These are phyloP conservation scores for Lasioglossum oenotherae DNA, from an alignment of 2,888 invertebrate genomes.

Conservation along the genomic window DNA sequence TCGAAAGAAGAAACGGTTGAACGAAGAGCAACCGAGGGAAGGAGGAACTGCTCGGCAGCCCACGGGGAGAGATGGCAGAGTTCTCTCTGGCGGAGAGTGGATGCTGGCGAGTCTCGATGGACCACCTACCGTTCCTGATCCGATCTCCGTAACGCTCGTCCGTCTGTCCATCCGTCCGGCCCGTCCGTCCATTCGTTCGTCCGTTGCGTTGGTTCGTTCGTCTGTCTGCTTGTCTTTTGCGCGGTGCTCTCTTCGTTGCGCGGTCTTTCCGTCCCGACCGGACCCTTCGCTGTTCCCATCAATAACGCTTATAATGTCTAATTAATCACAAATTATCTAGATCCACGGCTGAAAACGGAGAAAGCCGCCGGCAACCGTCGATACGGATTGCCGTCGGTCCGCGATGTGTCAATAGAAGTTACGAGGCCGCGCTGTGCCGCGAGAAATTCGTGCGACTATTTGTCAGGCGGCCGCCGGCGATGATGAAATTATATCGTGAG, in stretches of 20 bases:
- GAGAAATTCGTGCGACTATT: constrained; percentile 41
- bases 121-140: constrained; percentile 84
- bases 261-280: constrained; percentile 25
- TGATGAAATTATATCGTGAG: constrained; percentile 37
- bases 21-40: constrained; percentile 31
- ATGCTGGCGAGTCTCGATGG: constrained; percentile 80
- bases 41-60: constrained; percentile 51
- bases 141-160: constrained; percentile 81
- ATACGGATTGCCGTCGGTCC: not conserved
- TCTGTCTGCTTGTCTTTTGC: constrained; percentile 58
- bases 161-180: constrained; percentile 69
- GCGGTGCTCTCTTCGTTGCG: constrained; percentile 36
- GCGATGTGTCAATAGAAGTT: constrained; percentile 46
- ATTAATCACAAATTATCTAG: constrained; percentile 84
- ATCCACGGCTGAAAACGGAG: constrained; percentile 68
- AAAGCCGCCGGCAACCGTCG: constrained; percentile 35
- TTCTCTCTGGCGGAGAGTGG: constrained; percentile 67
- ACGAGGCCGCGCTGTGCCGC: not conserved
- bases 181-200: constrained; percentile 65
- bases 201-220: constrained; percentile 63
- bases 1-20: constrained; percentile 7
- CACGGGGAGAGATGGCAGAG: constrained; percentile 54
- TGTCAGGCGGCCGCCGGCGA: constrained; percentile 16
- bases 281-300: constrained; percentile 78
- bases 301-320: constrained; percentile 83